Conservation (phyloP, 1,140 invertebrate genomes). For the Euura lappo region DNA sequence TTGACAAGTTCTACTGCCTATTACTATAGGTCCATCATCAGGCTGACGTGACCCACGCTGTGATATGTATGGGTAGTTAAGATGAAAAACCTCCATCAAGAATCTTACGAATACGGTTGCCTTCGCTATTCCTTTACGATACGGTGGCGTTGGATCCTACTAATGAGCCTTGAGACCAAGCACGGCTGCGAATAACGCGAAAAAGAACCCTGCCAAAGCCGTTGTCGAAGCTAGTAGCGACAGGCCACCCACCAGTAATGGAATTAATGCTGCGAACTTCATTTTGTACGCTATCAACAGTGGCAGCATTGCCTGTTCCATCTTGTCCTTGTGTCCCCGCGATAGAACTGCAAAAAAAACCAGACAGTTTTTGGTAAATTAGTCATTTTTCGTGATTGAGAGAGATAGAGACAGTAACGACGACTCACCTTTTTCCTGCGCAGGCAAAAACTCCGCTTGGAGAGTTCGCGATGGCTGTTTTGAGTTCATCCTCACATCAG, state of each 20-base stretch:
- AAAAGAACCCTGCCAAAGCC: constrained; percentile 83
- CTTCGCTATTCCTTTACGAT: neutral
- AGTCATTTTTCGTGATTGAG: too few species aligned
- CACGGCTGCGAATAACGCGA: constrained; percentile 76
- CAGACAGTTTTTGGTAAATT: neutral
- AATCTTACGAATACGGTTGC: neutral
- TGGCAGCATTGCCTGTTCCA: constrained; percentile 70
- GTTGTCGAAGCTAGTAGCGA: constrained; percentile 77
- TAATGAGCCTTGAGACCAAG: constrained; percentile 58
- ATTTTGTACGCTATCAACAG: constrained; percentile 81
- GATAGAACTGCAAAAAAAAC: constrained; percentile 26
- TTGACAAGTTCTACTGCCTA: too few species aligned
- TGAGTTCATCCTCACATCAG: neutral
- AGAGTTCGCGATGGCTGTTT: neutral
- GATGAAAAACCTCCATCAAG: too few species aligned
- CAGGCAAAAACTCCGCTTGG: neutral
- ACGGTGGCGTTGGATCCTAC: too few species aligned
- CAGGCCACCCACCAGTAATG: constrained; percentile 75
- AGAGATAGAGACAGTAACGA: too few species aligned
- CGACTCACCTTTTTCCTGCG: neutral
- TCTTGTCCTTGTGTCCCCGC: constrained; percentile 68
- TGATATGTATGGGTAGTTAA: too few species aligned
- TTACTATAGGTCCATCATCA: too few species aligned
- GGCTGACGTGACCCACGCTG: too few species aligned
- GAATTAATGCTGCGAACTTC: constrained; percentile 80